Percentiles rank a stretch among this genome's conserved stretches.
Evolutionary conservation across 2,797 vertebrate species (phyloP).

Genomic region (Bucorvus abyssinicus): DNA sequence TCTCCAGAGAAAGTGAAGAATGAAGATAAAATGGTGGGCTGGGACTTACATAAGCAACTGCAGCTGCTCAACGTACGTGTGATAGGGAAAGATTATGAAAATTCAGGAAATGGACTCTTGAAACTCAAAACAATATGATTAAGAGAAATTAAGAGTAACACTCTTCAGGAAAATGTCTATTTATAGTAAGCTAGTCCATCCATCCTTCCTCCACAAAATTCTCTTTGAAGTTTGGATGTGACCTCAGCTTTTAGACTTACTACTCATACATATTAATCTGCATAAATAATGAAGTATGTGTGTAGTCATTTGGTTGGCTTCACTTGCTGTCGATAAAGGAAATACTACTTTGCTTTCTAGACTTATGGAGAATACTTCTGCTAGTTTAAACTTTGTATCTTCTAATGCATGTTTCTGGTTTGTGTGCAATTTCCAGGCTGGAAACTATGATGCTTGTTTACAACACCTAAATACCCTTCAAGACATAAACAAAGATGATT

Average conservation of each 20-base stretch:
- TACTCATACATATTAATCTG: neutral
- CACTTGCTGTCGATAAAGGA: neutral
- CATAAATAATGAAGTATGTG: neutral
- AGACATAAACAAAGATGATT: slow-evolving; percentile 95
- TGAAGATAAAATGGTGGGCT: neutral
- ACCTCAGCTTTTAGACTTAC: neutral
- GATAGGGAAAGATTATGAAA: neutral
- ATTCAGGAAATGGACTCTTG: neutral
- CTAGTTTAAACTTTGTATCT: neutral
- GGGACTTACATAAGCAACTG: neutral
- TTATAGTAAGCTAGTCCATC: neutral
- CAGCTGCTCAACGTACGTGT: fast-evolving
- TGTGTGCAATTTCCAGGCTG: slow-evolving; percentile 78
- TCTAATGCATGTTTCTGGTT: neutral
- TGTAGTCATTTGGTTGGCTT: neutral
- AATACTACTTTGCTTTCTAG: neutral
- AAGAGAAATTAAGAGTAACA: neutral
- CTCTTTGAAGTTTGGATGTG: neutral
- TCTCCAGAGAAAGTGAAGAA: neutral
- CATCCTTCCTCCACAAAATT: neutral
- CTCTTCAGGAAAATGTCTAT: neutral
- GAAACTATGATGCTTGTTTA: slow-evolving; percentile 89
- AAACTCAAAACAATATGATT: neutral
- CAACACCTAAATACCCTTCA: slow-evolving; percentile 88
- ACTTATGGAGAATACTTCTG: neutral